These are phyloP conservation scores for Prietella phreatophila DNA, from an alignment of 2,113 vertebrate species.

Conservation along the genomic window DNA sequence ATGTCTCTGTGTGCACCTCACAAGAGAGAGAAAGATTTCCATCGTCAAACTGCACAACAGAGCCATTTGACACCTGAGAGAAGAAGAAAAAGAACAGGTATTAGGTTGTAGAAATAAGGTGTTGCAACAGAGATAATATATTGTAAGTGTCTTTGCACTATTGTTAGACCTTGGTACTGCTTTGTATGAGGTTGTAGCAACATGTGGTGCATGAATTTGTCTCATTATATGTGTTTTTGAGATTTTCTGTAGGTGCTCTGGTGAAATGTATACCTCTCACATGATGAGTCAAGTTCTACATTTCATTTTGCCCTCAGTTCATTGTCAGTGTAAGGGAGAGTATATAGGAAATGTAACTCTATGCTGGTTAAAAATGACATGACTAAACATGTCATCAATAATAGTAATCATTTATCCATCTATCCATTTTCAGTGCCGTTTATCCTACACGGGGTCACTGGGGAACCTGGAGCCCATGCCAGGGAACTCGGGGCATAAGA, in stretches of 20 bases:
- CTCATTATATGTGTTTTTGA: neutral
- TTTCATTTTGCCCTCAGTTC: neutral
- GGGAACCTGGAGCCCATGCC: too few species aligned
- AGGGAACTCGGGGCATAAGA: too few species aligned
- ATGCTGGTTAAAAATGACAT: neutral
- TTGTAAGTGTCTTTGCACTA: neutral
- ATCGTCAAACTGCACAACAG: conserved; percentile 78
- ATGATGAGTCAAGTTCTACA: neutral
- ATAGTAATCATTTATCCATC: neutral
- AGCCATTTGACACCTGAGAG: conserved; percentile 82
- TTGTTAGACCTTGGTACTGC: neutral
- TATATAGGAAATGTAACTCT: neutral
- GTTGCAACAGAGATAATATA: neutral
- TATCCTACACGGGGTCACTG: too few species aligned
- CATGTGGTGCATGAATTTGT: neutral
- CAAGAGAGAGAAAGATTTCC: conserved; percentile 80
- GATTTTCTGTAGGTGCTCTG: neutral
- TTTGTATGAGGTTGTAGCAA: neutral
- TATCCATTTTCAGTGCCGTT: too few species aligned
- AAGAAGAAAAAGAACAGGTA: conserved; percentile 34
- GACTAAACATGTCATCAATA: neutral
- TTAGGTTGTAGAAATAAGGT: neutral
- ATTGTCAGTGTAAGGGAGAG: neutral
- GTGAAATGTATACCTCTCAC: neutral
- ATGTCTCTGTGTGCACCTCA: conserved; percentile 69